Evolutionary conservation across 2,888 invertebrate species (phyloP).

Genomic region (Tiphia femorata): DNA sequence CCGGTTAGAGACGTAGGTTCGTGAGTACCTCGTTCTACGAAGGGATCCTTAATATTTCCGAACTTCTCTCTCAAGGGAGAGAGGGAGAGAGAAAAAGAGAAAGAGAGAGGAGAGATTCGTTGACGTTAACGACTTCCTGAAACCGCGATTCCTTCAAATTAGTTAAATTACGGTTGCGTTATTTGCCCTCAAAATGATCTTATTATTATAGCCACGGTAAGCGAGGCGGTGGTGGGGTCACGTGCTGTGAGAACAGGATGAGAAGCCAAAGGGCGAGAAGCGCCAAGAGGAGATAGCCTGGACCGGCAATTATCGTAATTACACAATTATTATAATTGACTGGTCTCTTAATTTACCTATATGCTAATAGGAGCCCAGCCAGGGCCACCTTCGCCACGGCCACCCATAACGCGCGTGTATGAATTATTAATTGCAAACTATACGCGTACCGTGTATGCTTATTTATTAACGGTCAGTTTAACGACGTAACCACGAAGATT

Average conservation of each 20-base stretch:
- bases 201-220: too few relatives aligned
- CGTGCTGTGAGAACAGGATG: not conserved
- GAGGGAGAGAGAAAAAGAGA: not conserved
- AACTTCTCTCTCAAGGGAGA: not conserved
- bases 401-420: slow-evolving; percentile 50
- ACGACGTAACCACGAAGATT: too few relatives aligned
- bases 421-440: slow-evolving; percentile 58
- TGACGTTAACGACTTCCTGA: too few relatives aligned
- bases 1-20: too few relatives aligned
- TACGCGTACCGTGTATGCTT: slow-evolving; percentile 35
- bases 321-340: slow-evolving; percentile 55
- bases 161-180: too few relatives aligned
- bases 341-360: slow-evolving; percentile 48
- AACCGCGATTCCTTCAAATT: too few relatives aligned
- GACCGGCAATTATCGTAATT: slow-evolving; percentile 49
- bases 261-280: slow-evolving; percentile 13
- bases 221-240: too few relatives aligned
- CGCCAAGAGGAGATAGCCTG: slow-evolving; percentile 14
- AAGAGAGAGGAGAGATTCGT: not conserved
- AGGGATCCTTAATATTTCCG: not conserved
- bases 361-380: slow-evolving; percentile 47
- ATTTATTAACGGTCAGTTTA: slow-evolving; percentile 51
- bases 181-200: too few relatives aligned
- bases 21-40: not conserved
- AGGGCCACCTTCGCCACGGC: slow-evolving; percentile 25